phyloP scores from a whole-genome alignment of 2,888 invertebrate genomes.

The Euclidia mi region DNA sequence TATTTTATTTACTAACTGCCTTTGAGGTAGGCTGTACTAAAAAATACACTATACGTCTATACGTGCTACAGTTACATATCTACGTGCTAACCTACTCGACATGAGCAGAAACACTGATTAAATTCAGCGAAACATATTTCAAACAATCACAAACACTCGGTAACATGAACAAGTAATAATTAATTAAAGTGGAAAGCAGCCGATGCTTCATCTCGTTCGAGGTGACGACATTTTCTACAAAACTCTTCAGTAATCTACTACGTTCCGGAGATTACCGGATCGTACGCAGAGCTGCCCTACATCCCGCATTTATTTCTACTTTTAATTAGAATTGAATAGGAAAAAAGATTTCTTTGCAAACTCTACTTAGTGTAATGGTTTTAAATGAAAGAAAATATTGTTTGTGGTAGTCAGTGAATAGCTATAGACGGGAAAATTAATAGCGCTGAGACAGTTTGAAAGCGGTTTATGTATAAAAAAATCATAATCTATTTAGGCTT shows the following conservation, averaged over 20 bases:
- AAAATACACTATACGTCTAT: too few species aligned
- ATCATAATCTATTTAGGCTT: too few species aligned
- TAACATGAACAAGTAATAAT: constrained; percentile 40
- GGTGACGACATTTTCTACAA: constrained; percentile 47
- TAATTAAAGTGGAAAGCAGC: constrained; percentile 39
- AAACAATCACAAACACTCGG: constrained; percentile 5
- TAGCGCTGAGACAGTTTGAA: too few species aligned
- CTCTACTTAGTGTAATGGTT: constrained; percentile 9
- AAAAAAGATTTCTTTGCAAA: constrained; percentile 35
- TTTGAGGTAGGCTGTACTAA: too few species aligned
- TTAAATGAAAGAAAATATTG: constrained; percentile 22
- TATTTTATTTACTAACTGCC: too few species aligned
- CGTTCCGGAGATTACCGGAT: constrained; percentile 45
- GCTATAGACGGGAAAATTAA: too few species aligned
- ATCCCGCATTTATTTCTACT: constrained; percentile 38
- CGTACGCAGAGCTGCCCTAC: constrained; percentile 51
- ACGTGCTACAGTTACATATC: too few species aligned
- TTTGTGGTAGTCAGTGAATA: not conserved
- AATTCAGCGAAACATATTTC: constrained; percentile 6
- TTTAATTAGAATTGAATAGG: constrained; percentile 57
- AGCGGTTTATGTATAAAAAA: too few species aligned
- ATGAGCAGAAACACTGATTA: too few species aligned
- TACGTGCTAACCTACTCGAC: too few species aligned
- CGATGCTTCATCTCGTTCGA: constrained; percentile 26
- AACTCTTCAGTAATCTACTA: constrained; percentile 45